phyloP scores from a whole-genome alignment of 2,888 invertebrate genomes.

The Mythimna pallens region DNA sequence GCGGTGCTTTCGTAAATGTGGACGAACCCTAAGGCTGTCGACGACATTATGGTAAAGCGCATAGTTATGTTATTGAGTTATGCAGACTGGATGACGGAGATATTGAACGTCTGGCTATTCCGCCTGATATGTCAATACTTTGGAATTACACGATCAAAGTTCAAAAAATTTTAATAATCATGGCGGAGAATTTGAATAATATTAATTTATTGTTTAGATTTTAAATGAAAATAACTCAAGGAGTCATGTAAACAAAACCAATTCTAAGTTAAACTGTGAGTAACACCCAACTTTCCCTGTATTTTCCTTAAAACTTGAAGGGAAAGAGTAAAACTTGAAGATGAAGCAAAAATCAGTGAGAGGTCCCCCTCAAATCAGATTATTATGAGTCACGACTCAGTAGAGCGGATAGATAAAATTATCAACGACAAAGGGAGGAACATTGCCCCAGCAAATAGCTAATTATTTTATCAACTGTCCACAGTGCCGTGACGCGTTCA shows the following conservation, averaged over 20 bases:
- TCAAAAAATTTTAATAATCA: background rate
- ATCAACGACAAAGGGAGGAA: conserved; percentile 82
- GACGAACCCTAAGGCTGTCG: conserved; percentile 37
- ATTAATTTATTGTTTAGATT: background rate
- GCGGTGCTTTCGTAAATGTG: conserved; percentile 21
- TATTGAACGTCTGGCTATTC: conserved; percentile 79
- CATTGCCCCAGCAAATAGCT: conserved; percentile 74
- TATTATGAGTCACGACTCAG: conserved; percentile 82
- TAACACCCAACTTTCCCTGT: conserved; percentile 32
- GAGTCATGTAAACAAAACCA: conserved; percentile 11
- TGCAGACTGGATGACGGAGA: conserved; percentile 79
- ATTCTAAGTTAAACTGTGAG: conserved; percentile 23
- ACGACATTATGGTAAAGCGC: conserved; percentile 71
- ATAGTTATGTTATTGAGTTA: conserved; percentile 89
- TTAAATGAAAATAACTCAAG: background rate
- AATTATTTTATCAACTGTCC: conserved; percentile 80
- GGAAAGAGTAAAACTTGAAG: conserved; percentile 58
- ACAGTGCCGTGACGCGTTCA: conserved; percentile 70
- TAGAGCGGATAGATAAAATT: conserved; percentile 87
- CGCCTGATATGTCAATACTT: conserved; percentile 54
- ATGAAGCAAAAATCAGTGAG: conserved; percentile 64
- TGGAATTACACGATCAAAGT: conserved; percentile 11
- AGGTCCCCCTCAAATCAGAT: conserved; percentile 77
- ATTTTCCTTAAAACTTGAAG: conserved; percentile 58
- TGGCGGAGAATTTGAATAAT: background rate